Conservation (phyloP, 2,797 vertebrate genomes). For the Sandelia bainsii region DNA sequence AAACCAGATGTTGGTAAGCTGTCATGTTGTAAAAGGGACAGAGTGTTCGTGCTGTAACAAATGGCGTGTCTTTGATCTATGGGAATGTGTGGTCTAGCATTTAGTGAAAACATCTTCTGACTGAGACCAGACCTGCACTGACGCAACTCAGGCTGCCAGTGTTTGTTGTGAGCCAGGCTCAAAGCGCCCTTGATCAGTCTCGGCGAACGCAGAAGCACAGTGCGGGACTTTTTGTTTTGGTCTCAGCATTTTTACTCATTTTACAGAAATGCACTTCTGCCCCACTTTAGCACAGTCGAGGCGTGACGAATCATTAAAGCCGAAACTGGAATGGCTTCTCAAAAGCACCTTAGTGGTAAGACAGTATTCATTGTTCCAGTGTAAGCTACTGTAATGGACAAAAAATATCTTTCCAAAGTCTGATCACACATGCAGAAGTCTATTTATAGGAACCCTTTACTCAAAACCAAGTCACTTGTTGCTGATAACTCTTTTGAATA, state of each 20-base stretch:
- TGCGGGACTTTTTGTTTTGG: conserved; percentile 43
- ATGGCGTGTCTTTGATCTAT: conserved; percentile 48
- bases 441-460: not conserved
- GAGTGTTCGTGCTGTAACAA: conserved; percentile 36
- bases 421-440: conserved; percentile 17
- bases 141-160: conserved; percentile 42
- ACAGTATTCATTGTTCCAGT: conserved; percentile 37
- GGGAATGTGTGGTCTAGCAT: conserved; percentile 51
- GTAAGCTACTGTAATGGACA: conserved; percentile 37
- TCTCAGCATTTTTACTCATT: conserved; percentile 43
- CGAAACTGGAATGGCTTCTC: conserved; percentile 39
- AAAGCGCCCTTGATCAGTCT: conserved; percentile 50
- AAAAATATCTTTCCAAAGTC: conserved; percentile 17
- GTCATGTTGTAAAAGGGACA: conserved; percentile 32
- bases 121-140: conserved; percentile 51
- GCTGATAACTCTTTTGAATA: not conserved
- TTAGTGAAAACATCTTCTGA: conserved; percentile 55
- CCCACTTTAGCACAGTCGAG: conserved; percentile 26
- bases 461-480: not conserved
- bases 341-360: conserved; percentile 44
- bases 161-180: conserved; percentile 37
- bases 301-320: conserved; percentile 54
- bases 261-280: conserved; percentile 17
- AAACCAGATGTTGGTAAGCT: conserved; percentile 39
- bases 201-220: conserved; percentile 30